Conservation (phyloP, 1,140 invertebrate species). For the Sinonovacula constricta region DNA sequence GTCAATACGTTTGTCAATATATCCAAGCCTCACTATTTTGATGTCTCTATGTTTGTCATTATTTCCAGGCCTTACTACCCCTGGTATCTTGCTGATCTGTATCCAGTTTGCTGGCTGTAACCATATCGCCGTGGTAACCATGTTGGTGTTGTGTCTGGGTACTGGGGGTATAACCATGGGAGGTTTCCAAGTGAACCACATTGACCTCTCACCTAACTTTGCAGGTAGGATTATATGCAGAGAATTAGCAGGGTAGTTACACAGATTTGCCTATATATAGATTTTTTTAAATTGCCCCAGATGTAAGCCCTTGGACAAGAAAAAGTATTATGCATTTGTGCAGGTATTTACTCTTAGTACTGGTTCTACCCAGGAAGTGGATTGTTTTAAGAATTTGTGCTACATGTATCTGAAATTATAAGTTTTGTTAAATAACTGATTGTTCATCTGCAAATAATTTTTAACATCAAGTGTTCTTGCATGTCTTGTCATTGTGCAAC, state of each 20-base stretch:
- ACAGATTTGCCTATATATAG: not conserved
- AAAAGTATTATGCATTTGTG: not conserved
- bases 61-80: slow-evolving; percentile 65
- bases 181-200: slow-evolving; percentile 90
- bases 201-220: slow-evolving; percentile 88
- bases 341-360: too few relatives aligned
- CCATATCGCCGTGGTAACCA: slow-evolving; percentile 84
- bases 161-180: slow-evolving; percentile 93
- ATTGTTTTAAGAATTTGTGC: too few relatives aligned
- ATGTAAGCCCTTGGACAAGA: not conserved
- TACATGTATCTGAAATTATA: too few relatives aligned
- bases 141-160: slow-evolving; percentile 90
- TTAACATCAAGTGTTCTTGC: too few relatives aligned
- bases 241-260: not conserved
- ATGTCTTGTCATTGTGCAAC: too few relatives aligned
- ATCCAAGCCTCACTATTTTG: too few relatives aligned
- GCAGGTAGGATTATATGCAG: slow-evolving; percentile 76
- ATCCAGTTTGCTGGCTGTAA: slow-evolving; percentile 67
- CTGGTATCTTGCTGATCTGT: slow-evolving; percentile 61
- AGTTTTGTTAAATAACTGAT: too few relatives aligned
- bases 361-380: too few relatives aligned
- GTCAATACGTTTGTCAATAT: too few relatives aligned
- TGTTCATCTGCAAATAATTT: too few relatives aligned
- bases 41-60: too few relatives aligned
- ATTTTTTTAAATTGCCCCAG: not conserved